Percentiles rank a stretch among this genome's conserved stretches.
Evolutionary conservation across 2,113 vertebrate species (phyloP).

Genomic region (Syrrhaptes paradoxus): DNA sequence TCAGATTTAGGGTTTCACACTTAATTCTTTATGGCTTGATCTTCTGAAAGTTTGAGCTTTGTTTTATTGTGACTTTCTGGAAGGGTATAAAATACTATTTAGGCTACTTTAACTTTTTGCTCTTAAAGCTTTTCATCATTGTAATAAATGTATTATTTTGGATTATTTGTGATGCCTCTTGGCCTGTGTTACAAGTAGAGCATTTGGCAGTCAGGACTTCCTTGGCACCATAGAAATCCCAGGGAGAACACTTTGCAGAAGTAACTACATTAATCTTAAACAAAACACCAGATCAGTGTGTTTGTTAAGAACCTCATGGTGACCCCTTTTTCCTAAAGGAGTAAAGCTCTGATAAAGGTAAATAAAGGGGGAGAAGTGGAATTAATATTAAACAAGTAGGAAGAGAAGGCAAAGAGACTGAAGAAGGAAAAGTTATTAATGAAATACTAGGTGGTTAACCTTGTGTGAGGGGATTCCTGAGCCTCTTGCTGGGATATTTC

Average conservation of each 20-base stretch:
- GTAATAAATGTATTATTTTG: not conserved
- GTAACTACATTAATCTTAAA: not conserved
- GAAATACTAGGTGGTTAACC: not conserved
- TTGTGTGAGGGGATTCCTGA: not conserved
- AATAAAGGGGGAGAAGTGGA: not conserved
- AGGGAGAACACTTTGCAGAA: not conserved
- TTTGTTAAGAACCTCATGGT: not conserved
- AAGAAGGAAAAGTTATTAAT: not conserved
- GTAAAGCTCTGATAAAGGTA: not conserved
- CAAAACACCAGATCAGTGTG: not conserved
- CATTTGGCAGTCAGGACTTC: not conserved
- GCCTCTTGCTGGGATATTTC: not conserved
- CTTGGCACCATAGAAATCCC: not conserved
- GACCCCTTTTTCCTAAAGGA: not conserved
- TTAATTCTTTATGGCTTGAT: not conserved
- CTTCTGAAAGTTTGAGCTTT: not conserved
- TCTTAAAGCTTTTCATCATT: not conserved
- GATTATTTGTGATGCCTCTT: not conserved
- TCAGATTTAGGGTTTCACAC: not conserved
- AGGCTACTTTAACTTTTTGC: not conserved
- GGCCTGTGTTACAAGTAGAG: not conserved
- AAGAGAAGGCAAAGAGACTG: not conserved
- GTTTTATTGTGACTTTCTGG: not conserved
- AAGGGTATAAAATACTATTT: not conserved
- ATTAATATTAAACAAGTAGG: not conserved